phyloP scores from a whole-genome alignment of 2,113 vertebrate species.

The Anser brachyrhynchus region DNA sequence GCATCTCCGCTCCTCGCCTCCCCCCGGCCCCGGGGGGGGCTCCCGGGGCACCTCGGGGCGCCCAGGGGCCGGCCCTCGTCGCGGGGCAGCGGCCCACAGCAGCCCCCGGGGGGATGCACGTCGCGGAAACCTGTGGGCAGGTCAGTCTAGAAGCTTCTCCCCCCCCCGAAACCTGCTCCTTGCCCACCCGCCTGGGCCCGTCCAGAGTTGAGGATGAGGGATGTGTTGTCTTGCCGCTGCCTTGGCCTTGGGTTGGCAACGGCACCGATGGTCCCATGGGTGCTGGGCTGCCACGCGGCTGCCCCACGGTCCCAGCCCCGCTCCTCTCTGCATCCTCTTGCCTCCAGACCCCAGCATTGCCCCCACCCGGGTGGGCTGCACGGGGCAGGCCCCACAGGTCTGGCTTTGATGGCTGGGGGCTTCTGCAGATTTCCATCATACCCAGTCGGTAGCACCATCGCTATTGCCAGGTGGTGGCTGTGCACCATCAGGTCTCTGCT shows the following conservation, averaged over 20 bases:
- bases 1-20: background rate
- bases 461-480: background rate
- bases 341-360: rapidly evolving
- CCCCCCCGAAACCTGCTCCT: background rate
- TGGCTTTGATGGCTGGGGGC: background rate
- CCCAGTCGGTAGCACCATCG: background rate
- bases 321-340: background rate
- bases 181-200: background rate
- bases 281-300: background rate
- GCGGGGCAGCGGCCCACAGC: background rate
- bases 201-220: background rate
- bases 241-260: background rate
- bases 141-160: conserved; percentile 59
- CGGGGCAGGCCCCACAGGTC: background rate
- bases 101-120: background rate
- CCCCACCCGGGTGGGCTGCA: background rate
- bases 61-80: background rate
- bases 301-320: background rate
- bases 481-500: background rate
- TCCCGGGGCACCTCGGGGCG: background rate
- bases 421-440: background rate
- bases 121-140: conserved; percentile 10
- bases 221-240: rapidly evolving
- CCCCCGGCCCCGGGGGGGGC: background rate
- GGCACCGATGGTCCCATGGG: background rate